Evolutionary conservation across 2,888 invertebrate genomes (phyloP).

Genomic region (Coecobrya sp.): DNA sequence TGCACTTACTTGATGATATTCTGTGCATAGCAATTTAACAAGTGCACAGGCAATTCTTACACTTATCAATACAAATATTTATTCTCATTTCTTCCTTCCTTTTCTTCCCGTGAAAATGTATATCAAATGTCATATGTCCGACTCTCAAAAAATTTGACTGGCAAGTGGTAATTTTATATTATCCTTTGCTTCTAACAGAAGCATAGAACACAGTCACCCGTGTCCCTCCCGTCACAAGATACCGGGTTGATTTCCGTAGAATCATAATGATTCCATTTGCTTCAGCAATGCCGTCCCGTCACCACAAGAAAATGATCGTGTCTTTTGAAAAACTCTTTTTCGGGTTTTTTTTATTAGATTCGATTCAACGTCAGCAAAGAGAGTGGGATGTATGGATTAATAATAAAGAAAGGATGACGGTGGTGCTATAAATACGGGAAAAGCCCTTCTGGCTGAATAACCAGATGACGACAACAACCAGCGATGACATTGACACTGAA

Average conservation of each 20-base stretch:
- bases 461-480: slow-evolving; percentile 28
- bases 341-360: slow-evolving; percentile 72
- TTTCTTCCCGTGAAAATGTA: neutral
- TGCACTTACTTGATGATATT: neutral
- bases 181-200: neutral
- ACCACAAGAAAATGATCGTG: slow-evolving; percentile 52
- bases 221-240: neutral
- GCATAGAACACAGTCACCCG: neutral
- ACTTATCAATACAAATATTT: neutral
- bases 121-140: neutral
- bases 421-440: slow-evolving; percentile 18
- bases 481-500: slow-evolving; percentile 21
- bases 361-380: slow-evolving; percentile 51
- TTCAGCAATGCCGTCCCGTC: neutral
- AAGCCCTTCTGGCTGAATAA: neutral
- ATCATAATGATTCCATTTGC: neutral
- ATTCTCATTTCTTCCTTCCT: neutral
- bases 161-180: slow-evolving; percentile 24
- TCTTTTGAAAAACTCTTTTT: slow-evolving; percentile 41
- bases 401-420: slow-evolving; percentile 39
- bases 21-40: slow-evolving; percentile 42
- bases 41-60: slow-evolving; percentile 20
- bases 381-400: slow-evolving; percentile 59
- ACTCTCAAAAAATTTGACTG: slow-evolving; percentile 24
- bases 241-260: neutral